Conservation (phyloP, 2,888 invertebrate genomes). For the Drosophila histrio region DNA sequence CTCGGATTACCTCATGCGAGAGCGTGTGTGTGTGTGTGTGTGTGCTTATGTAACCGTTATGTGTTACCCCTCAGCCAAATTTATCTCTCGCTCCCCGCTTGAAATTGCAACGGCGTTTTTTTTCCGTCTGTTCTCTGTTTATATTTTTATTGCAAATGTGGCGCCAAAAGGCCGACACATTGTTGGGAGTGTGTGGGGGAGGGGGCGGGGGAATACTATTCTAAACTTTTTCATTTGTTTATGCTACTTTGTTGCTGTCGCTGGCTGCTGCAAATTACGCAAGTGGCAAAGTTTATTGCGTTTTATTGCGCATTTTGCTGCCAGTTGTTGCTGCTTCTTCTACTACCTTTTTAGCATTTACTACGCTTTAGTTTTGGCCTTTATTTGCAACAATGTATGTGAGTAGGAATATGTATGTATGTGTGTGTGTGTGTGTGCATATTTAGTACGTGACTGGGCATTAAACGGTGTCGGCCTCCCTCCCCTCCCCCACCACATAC, state of each 20-base stretch:
- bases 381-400: conserved; percentile 14
- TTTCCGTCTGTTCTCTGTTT: conserved; percentile 53
- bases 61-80: conserved; percentile 21
- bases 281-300: conserved; percentile 72
- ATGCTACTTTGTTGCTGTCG: conserved; percentile 56
- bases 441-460: conserved; percentile 41
- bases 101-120: conserved; percentile 40
- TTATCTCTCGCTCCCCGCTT: conserved; percentile 1
- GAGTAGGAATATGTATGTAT: not conserved
- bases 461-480: conserved; percentile 16
- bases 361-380: conserved; percentile 45
- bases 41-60: conserved; percentile 60
- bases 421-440: not conserved
- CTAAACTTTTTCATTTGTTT: conserved; percentile 60
- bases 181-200: not conserved
- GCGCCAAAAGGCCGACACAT: conserved; percentile 67
- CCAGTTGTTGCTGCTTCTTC: conserved; percentile 25
- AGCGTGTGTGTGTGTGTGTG: conserved; percentile 33
- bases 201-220: conserved; percentile 6
- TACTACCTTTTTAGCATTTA: conserved; percentile 38
- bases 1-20: conserved; percentile 60
- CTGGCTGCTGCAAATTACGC: conserved; percentile 62
- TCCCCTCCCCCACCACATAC: not conserved
- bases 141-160: conserved; percentile 68
- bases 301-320: conserved; percentile 61